These are phyloP conservation scores for Nemotelus nigrinus DNA, from an alignment of 2,888 invertebrate species.

Conservation along the genomic window DNA sequence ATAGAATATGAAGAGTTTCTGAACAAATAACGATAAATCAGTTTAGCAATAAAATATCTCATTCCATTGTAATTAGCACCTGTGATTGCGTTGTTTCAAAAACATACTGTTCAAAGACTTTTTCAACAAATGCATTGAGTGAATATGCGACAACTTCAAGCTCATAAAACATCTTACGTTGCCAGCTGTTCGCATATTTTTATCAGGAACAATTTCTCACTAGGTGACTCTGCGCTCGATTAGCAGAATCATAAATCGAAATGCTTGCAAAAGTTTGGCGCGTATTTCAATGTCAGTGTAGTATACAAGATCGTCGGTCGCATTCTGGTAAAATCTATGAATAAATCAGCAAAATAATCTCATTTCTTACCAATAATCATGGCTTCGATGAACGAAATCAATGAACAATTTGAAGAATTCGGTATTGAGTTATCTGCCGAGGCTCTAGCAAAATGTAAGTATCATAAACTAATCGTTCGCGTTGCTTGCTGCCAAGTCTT, in stretches of 20 bases:
- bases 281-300: not conserved
- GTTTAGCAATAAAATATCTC: no score
- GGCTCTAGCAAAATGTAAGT: conserved; percentile 71
- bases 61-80: no score
- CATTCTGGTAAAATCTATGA: not conserved
- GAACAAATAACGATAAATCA: no score
- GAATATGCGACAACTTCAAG: no score
- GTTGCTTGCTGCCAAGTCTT: conserved; percentile 13
- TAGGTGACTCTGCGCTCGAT: not conserved
- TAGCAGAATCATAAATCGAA: not conserved
- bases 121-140: no score
- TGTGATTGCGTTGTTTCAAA: no score
- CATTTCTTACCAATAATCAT: not conserved
- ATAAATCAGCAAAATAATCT: not conserved
- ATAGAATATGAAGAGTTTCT: no score
- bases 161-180: not conserved
- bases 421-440: conserved; percentile 69
- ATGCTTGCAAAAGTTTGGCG: not conserved
- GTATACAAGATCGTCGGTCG: not conserved
- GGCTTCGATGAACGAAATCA: conserved; percentile 54
- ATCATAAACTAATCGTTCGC: not conserved
- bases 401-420: conserved; percentile 72
- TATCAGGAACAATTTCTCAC: not conserved
- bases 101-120: no score
- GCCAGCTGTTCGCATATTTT: not conserved